Conservation (phyloP, 2,797 vertebrate species). For the Acrossocheilus fasciatus region DNA sequence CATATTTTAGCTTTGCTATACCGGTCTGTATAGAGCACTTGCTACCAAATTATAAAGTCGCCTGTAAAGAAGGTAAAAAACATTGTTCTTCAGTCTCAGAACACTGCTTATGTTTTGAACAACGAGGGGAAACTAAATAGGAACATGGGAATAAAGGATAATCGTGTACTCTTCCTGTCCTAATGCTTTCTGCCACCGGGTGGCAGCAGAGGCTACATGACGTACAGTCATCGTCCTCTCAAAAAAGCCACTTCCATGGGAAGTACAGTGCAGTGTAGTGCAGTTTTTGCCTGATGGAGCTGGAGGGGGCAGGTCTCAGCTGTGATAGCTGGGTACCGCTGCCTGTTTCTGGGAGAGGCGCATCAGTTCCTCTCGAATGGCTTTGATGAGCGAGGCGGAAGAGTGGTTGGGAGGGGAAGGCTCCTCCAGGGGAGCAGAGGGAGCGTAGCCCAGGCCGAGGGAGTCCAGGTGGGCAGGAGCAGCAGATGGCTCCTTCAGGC, state of each 20-base stretch:
- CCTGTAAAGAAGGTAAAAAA: slow-evolving; percentile 45
- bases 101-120: slow-evolving; percentile 25
- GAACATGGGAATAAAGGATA: slow-evolving; percentile 37
- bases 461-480: slow-evolving; percentile 84
- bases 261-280: slow-evolving; percentile 77
- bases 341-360: slow-evolving; percentile 98
- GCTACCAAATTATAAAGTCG: slow-evolving; percentile 29
- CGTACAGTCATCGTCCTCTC: slow-evolving; percentile 38
- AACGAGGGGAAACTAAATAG: neutral
- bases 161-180: slow-evolving; percentile 44
- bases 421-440: slow-evolving; percentile 79
- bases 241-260: slow-evolving; percentile 78
- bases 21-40: slow-evolving; percentile 53
- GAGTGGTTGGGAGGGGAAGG: slow-evolving; percentile 90
- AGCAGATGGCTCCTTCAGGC: slow-evolving; percentile 84
- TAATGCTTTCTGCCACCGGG: slow-evolving; percentile 42
- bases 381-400: slow-evolving; percentile 97
- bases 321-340: slow-evolving; percentile 89
- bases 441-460: slow-evolving; percentile 80
- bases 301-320: slow-evolving; percentile 79
- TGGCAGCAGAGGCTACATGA: slow-evolving; percentile 27
- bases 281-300: slow-evolving; percentile 40
- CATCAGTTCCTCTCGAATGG: slow-evolving; percentile 96
- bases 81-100: neutral
- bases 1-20: slow-evolving; percentile 44